Base-by-base conservation (phyloP, 2,888 invertebrate genomes). In the Sialis lutaria region DNA sequence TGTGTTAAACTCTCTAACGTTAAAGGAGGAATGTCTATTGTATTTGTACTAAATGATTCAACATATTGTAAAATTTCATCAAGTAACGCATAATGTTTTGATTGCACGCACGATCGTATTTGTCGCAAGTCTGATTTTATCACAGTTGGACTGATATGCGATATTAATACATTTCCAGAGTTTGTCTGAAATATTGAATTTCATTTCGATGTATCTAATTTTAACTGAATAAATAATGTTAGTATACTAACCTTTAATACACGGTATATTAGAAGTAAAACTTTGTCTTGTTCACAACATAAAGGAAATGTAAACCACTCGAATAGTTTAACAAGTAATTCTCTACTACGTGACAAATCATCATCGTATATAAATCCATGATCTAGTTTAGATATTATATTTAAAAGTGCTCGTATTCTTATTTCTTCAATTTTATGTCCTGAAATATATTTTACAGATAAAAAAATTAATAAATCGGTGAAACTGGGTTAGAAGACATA, bases 241-340 rank as follows among this genome's bases (percentile, higher is more conserved):
- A 44, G 49, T 49, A 33, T 31, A 45, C 33, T 47, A 65, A 78
- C 79, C 65, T 74, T 70, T 33, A 79, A 57, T 46, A 74, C 65
- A 47, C 61, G 62, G 44, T 71, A 61, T 42, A 82, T 64, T 48
- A 80, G 64, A 46, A 70, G 62, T 37, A 81, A 63, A 47, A 74
- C 77, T 58, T 73, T 69, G 49, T 66, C 65, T 56, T 77, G 73
- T 48, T 74, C 61, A 1, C 70, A 63, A 35, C 71, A 66, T 42
- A 67, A 62, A 37, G 73, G 67, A 47, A 67, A 69, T 43, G 72
- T 59, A 58, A 81, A 79, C 80, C 80, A 82, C 44, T 72, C 67
- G 42, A 80, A 62, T 31, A 81, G 61, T 50, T 73, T 71, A 44
- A 68, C 64, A 22, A 81, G 57, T 12, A 81, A 62, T 55, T 77